Percentiles rank a stretch among this genome's conserved stretches.
These are phyloP conservation scores for Gryllus longicercus DNA, from an alignment of 2,888 invertebrate genomes.

Conservation along the genomic window DNA sequence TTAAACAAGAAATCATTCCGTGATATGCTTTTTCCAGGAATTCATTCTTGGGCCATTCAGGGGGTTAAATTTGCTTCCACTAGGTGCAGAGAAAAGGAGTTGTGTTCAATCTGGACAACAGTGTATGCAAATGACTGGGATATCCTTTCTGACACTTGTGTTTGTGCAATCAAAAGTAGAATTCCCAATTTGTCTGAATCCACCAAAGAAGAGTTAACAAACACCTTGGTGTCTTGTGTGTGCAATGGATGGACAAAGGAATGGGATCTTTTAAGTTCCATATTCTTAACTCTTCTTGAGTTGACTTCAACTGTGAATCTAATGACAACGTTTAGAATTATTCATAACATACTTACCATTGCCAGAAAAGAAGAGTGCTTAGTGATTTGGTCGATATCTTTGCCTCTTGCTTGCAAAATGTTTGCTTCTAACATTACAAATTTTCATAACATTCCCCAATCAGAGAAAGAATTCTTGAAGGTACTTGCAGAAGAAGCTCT, in stretches of 20 bases:
- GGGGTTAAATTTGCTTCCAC: background rate
- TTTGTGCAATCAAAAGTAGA: no score
- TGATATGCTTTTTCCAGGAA: background rate
- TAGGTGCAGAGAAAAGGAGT: background rate
- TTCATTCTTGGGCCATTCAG: background rate
- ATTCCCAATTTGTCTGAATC: background rate
- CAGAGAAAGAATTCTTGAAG: slow-evolving; percentile 19
- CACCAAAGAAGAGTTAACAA: background rate
- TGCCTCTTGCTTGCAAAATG: slow-evolving; percentile 25
- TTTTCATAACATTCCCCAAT: background rate
- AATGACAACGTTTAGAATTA: background rate
- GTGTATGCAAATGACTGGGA: background rate
- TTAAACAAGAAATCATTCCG: background rate
- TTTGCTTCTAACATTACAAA: background rate
- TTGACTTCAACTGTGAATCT: background rate
- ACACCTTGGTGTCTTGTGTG: background rate
- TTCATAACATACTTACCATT: background rate
- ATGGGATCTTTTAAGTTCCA: background rate
- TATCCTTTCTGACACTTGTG: no score
- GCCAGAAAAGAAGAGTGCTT: background rate
- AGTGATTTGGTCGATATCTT: slow-evolving; percentile 6
- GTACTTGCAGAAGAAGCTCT: slow-evolving; percentile 22
- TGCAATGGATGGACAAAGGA: background rate
- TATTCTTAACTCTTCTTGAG: background rate
- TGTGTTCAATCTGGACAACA: background rate